Base-by-base conservation (phyloP, 2,113 vertebrate species). In the Saccopteryx leptura region DNA sequence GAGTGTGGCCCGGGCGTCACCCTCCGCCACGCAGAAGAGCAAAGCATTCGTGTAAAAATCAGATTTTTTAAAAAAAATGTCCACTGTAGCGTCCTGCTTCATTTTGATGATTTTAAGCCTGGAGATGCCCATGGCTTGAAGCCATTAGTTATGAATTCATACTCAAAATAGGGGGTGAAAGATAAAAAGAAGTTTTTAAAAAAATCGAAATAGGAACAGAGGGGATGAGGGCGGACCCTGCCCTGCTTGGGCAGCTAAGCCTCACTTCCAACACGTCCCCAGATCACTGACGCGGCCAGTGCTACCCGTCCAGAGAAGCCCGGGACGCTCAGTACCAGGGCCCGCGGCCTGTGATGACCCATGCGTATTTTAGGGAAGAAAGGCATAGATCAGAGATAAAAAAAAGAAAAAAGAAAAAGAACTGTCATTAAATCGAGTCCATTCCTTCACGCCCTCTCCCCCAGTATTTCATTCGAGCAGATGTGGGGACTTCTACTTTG, bases 1-100 rank as follows among this genome's bases (percentile, higher is more conserved):
- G 56, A 76, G 0, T 7, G 9, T 39, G 2, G n/a, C 8, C n/a
- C 31, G 1, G 0, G 7, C 11, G 58, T 23, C 14, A n/a, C 3
- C 15, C 4, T 52, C 9, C 0, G 1, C 4, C 3, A 5, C 2
- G 28, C 48, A 26, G 33, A 94, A 13, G 23, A 4, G 2, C 33
- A 19, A 78, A 31, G 14, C 1, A 1, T 0, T 58, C 0, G 14
- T 12, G 85, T 61, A 63, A 66, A 72, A 92, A 56, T 1, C 46
- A 13, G 8, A 2, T 63, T 61, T 82, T n/a, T 24, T 9, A 56
- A 60, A 46, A 2, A 14, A 23, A 50, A 83, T 11, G 18, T 15
- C 8, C 69, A 23, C 0, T 0, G 4, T n/a, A 52, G 7, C 0
- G 26, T 83, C 92, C 54, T 26, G 31, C 46, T 72, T 52, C 0